Percentiles rank a stretch among this genome's conserved stretches.
phyloP scores from a whole-genome alignment of 2,113 vertebrate genomes.

The Marcusenius ussheri region DNA sequence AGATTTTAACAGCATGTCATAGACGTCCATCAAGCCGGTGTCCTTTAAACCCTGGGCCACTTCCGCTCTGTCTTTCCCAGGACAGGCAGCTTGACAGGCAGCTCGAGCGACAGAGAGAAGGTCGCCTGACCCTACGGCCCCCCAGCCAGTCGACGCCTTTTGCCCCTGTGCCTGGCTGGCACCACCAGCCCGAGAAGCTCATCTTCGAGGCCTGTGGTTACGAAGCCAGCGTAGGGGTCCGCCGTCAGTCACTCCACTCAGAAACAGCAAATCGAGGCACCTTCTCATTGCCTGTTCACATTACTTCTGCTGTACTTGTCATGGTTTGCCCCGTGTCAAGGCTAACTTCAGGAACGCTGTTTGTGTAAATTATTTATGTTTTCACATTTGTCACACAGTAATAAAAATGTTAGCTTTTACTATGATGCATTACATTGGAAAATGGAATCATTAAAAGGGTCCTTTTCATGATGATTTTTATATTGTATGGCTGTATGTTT shows the following conservation, averaged over 20 bases:
- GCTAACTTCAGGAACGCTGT: neutral
- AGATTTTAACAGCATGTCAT: neutral
- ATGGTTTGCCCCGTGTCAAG: neutral
- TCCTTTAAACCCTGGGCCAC: neutral
- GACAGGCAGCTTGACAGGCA: slow-evolving; percentile 70
- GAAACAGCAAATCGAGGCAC: neutral
- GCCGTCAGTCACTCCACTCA: neutral
- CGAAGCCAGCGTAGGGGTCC: slow-evolving; percentile 75
- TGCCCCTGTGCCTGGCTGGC: slow-evolving; percentile 88
- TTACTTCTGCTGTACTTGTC: neutral
- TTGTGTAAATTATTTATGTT: neutral
- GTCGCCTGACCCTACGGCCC: slow-evolving; percentile 81
- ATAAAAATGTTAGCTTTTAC: neutral
- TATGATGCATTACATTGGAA: neutral
- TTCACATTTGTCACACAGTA: neutral
- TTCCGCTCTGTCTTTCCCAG: slow-evolving; percentile 29
- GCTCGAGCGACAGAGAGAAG: slow-evolving; percentile 73
- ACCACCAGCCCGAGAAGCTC: slow-evolving; percentile 94
- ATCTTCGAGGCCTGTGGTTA: slow-evolving; percentile 95
- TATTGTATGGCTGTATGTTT: neutral
- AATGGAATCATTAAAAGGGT: neutral
- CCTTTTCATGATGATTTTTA: neutral
- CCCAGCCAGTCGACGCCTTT: slow-evolving; percentile 84
- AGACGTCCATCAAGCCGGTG: neutral
- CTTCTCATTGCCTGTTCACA: neutral